Base-by-base conservation (phyloP, 1,140 invertebrate genomes). In the Zaprionus gabonicus region DNA sequence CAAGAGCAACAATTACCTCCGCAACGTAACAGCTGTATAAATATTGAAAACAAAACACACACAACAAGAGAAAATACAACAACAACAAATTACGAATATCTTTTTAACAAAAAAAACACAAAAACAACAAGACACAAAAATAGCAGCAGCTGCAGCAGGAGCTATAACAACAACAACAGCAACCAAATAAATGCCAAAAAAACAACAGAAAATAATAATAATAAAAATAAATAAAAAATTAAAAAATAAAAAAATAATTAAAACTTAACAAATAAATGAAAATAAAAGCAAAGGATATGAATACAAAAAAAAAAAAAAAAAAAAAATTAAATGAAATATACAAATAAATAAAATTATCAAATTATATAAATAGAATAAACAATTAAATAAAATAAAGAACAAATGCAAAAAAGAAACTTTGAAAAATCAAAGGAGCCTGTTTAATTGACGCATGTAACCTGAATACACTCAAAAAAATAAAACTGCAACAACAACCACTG, bases 101-200 rank as follows among this genome's bases (percentile, higher is more conserved):
- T 15, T 20, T 28, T 5, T 15, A 68, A 66, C 34, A 59, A 9
- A 60, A 69, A 60, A 69, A 57, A 34, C 49, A 62, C 31, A 56
- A 46, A 1, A 62, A 51, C n/a, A 66, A 28, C 28, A 17, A 15
- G 20, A 25, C 27, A 59, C 44, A 15, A 71, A 76, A 64, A 67
- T 76, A 63, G 55, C 78, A 58, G 69, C 73, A 76, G 73, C 73
- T 71, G 73, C 73, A 76, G 56, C 63, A 67, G 69, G 25, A 78
- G 65, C 38, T 49, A 71, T 10, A 34, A 62, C 31, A 49, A 57
- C 56, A 63, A 41, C 62, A 66, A 72, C 67, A 72, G 69, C 27
- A 81, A 69, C 55, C 60, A 75, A 69, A 64, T 57, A 57, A 70
- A 63, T 46, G 23, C 38, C 10, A 63, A 62, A 53, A 80, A 64